Evolutionary conservation across 2,797 vertebrate genomes (phyloP), one percentile per base, ranked within the genome.

Genomic region (Coregonus ussuriensis): DNA sequence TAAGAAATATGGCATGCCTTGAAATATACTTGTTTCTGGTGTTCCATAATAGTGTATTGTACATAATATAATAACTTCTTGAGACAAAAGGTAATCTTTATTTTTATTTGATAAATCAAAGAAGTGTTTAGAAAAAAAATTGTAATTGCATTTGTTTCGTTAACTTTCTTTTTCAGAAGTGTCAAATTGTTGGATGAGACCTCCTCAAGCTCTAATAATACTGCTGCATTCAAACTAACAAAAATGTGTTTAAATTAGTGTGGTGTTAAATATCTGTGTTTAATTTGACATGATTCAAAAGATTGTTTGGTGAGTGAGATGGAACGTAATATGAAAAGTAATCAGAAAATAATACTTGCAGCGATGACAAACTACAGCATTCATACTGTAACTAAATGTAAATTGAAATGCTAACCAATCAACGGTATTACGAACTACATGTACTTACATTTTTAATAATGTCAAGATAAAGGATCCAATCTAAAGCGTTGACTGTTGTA

Each of bases 1-100:
- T 37, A 71, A n/a, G 21, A 65, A 25, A 81, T 73, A 68, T 67
- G 74, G 84, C 84, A 84, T 85, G 84, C 78, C 76, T 86, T 80
- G 79, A 77, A 65, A 80, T 73, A 82, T 53, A 70, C 65, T 67
- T 29, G 56, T 72, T 81, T 75, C 76, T 68, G 62, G 73, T 69
- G 62, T 82, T 79, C 87, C 29, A 73, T 83, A 84, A 81, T 79
- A 73, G 16, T 83, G 77, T 80, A 79, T 77, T 88, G 86, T 90
- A 90, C 77, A 87, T 87, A 88, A 80, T 81, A 84, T 86, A 85
- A 81, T 84, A 84, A 87, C 79, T 86, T 89, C 86, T 85, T 75
- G 71, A 83, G 82, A 84, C 54, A 80, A 85, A 88, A 77, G 77
- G 78, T 66, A 83, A 84, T 87, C 85, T 84, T 83, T 66, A 66